Evolutionary conservation across 2,888 invertebrate genomes (phyloP).

Genomic region (Agrotis exclamationis): DNA sequence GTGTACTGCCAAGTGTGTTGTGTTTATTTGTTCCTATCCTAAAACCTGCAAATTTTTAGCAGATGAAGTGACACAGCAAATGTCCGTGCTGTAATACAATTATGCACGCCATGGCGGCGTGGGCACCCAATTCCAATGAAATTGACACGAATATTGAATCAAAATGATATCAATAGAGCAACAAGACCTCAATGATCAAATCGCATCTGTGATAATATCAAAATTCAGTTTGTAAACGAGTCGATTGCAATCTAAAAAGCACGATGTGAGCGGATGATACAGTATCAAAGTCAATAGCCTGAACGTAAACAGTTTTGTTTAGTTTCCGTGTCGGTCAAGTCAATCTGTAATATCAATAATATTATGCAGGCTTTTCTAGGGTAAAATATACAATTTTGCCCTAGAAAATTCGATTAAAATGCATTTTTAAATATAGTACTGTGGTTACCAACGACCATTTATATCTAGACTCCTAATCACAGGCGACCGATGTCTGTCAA

Average conservation of each 20-base stretch:
- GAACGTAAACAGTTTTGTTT: slow-evolving; percentile 51
- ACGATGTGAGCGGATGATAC: slow-evolving; percentile 41
- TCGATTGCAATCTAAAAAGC: slow-evolving; percentile 16
- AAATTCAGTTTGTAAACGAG: slow-evolving; percentile 14
- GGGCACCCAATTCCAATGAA: slow-evolving; percentile 25
- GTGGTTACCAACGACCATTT: no score
- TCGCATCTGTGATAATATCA: slow-evolving; percentile 18
- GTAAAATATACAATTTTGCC: no score
- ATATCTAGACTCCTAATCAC: no score
- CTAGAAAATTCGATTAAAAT: no score
- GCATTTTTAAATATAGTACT: slow-evolving; percentile 2
- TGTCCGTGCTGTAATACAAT: slow-evolving; percentile 10
- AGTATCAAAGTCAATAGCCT: slow-evolving; percentile 49
- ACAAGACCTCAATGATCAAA: slow-evolving; percentile 22
- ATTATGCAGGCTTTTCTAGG: not conserved
- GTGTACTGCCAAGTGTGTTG: slow-evolving; percentile 37
- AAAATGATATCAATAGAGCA: slow-evolving; percentile 32
- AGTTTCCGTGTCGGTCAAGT: slow-evolving; percentile 25
- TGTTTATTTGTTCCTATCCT: slow-evolving; percentile 6
- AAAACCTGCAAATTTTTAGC: not conserved
- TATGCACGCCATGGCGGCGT: slow-evolving; percentile 35
- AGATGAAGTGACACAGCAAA: slow-evolving; percentile 9
- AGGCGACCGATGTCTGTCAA: no score
- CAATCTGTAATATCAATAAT: slow-evolving; percentile 18
- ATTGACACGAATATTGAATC: slow-evolving; percentile 26